phyloP scores from a whole-genome alignment of 2,888 invertebrate species.

The Rhopalosiphum nymphaeae region DNA sequence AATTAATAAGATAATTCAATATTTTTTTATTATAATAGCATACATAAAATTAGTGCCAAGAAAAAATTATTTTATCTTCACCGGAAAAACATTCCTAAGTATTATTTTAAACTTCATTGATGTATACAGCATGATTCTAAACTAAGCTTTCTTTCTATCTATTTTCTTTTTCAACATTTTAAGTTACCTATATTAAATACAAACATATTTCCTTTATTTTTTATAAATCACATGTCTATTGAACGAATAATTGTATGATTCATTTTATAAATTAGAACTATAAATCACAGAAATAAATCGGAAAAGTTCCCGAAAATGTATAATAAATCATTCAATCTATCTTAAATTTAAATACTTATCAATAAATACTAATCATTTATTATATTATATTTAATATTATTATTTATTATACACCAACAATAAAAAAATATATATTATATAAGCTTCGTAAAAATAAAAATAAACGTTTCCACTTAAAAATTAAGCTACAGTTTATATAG shows the following conservation, averaged over 20 bases:
- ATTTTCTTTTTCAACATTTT: neutral
- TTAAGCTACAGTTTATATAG: neutral
- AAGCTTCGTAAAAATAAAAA: neutral
- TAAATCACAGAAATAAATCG: no score
- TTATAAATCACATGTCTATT: neutral
- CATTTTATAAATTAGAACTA: no score
- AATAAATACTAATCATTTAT: neutral
- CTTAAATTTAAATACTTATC: no score
- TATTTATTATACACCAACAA: neutral
- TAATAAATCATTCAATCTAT: no score
- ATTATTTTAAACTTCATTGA: neutral
- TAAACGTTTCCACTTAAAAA: neutral
- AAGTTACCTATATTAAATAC: neutral
- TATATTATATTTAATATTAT: neutral
- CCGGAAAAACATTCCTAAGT: neutral
- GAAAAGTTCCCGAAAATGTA: no score
- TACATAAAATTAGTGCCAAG: neutral
- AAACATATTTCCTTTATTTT: neutral
- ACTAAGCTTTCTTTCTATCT: neutral
- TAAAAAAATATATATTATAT: no score
- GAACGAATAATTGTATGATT: neutral
- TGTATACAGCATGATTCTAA: neutral
- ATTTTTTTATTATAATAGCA: neutral
- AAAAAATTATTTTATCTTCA: neutral
- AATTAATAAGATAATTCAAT: neutral